Conservation (phyloP, 2,113 vertebrate species). For the Rhinoderma darwinii region DNA sequence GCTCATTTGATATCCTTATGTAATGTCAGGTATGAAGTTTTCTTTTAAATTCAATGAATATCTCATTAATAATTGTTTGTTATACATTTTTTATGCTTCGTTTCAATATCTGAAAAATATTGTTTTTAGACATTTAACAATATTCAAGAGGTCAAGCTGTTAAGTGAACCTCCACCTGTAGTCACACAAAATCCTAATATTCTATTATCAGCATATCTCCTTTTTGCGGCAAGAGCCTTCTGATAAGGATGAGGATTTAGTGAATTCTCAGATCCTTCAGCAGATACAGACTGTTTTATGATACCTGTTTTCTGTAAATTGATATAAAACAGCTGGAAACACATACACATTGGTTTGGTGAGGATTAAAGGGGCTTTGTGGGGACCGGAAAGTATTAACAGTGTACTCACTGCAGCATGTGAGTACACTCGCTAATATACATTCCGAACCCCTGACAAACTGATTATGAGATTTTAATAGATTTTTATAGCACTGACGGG, state of each 20-base stretch:
- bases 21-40: not conserved
- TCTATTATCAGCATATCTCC: not conserved
- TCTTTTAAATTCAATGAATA: not conserved
- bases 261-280: not conserved
- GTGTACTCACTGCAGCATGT: no score
- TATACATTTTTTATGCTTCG: not conserved
- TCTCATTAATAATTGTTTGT: not conserved
- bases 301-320: no score
- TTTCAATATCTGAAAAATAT: not conserved
- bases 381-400: no score
- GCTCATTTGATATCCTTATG: constrained; percentile 4
- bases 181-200: not conserved
- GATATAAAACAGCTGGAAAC: no score
- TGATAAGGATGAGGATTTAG: not conserved
- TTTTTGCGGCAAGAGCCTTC: not conserved
- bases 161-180: not conserved
- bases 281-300: not conserved
- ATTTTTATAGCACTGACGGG: no score
- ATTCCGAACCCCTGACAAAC: no score
- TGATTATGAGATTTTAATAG: no score
- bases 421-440: no score
- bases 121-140: not conserved
- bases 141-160: not conserved
- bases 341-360: no score
- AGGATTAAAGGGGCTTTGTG: no score